Evolutionary conservation across 2,888 invertebrate genomes (phyloP), one percentile per base, ranked within the genome.

Genomic region (Megalurothrips usitatus): DNA sequence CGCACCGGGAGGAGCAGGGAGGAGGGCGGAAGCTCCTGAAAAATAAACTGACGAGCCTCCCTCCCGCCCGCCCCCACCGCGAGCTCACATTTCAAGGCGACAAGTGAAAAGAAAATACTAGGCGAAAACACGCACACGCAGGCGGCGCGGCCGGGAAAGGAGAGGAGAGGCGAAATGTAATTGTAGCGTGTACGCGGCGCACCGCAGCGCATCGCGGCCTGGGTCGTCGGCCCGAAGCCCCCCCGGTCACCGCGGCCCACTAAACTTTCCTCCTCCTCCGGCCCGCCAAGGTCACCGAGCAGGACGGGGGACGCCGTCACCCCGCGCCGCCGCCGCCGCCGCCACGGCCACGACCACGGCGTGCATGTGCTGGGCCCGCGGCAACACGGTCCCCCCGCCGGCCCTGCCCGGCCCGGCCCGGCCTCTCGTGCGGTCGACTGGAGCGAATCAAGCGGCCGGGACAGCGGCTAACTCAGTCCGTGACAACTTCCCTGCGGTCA

Each of bases 41-140:
- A 75, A 75, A 75, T 75, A 75, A 75, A 75, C 68, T 75, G 68
- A 75, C 68, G 26, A 75, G 23, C 68, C n/a, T n/a, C n/a, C n/a
- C n/a, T n/a, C n/a, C n/a, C n/a, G n/a, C n/a, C n/a, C n/a, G 68
- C 68, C 23, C 26, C 68, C 68, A n/a, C n/a, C 68, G 12, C 68
- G 23, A 75, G 23, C 68, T 12, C 68, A 75, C 68, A 75, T 75
- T 75, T 75, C 68, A 75, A 26, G 68, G 68, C 68, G 68, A 75
- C 68, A 75, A 75, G 68, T 26, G 26, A 75, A 75, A 75, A 75
- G 68, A 75, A 68, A 68, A 43, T 43, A 43, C 34, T 2, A 75
- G 11, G 68, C 23, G 68, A 26, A 10, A 8, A 26, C 11, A 26
- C 23, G 23, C 68, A 68, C 23, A n/a, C n/a, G 68, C n/a, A 8